phyloP scores from a whole-genome alignment of 2,888 invertebrate genomes.

The Lobophora halterata region DNA sequence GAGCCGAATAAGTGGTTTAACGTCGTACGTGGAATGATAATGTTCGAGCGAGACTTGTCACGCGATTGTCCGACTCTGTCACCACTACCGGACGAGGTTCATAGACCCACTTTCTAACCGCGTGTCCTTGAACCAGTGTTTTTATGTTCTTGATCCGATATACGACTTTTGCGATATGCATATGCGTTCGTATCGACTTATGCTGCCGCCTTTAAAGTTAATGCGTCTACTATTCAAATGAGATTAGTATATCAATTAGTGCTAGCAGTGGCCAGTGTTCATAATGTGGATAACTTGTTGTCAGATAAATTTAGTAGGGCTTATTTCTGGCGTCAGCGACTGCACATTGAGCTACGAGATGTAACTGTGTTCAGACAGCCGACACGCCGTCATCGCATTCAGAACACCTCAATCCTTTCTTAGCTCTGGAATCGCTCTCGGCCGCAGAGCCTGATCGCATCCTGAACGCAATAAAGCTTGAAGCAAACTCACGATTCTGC shows the following conservation, averaged over 20 bases:
- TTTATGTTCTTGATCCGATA: conserved; percentile 27
- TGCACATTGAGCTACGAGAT: conserved; percentile 62
- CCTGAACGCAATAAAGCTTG: conserved; percentile 73
- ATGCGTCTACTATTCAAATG: conserved; percentile 14
- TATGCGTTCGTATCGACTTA: conserved; percentile 14
- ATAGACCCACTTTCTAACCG: conserved; percentile 67
- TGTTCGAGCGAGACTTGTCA: conserved; percentile 66
- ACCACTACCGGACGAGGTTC: conserved; percentile 58
- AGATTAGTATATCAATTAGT: conserved; percentile 7
- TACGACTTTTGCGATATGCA: conserved; percentile 15
- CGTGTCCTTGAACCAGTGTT: conserved; percentile 57
- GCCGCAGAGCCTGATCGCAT: conserved; percentile 59
- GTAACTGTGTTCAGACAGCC: conserved; percentile 45
- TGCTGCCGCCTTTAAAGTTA: conserved; percentile 6
- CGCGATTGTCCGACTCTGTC: conserved; percentile 60
- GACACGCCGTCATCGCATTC: conserved; percentile 40
- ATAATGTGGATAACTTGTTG: conserved; percentile 6
- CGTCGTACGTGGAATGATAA: conserved; percentile 76
- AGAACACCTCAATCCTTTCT: conserved; percentile 67
- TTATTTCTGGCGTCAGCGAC: conserved; percentile 34
- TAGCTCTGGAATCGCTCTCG: conserved; percentile 58
- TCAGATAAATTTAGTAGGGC: conserved; percentile 2
- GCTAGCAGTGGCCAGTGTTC: conserved; percentile 4
- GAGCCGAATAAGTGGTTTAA: conserved; percentile 78
- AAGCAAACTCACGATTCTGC: conserved; percentile 70